Conservation (phyloP, 2,888 invertebrate genomes). For the Hylaea fasciaria region DNA sequence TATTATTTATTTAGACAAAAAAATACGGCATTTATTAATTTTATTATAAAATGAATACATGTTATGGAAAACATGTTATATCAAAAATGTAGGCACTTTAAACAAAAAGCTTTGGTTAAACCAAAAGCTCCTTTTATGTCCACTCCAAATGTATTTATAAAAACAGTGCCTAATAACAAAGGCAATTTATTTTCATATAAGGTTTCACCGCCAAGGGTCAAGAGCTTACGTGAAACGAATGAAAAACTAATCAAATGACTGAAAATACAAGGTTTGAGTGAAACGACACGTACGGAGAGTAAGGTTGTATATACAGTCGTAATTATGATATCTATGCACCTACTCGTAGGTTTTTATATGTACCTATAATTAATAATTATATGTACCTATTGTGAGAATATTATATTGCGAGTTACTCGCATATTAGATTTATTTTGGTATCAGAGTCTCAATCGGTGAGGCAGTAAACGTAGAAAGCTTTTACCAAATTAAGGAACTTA, state of each 20-base stretch:
- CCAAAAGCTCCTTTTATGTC: too few relatives aligned
- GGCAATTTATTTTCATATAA: constrained; percentile 18
- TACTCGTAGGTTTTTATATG: constrained; percentile 26
- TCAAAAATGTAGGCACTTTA: too few relatives aligned
- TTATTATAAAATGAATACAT: too few relatives aligned
- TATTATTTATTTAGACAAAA: too few relatives aligned
- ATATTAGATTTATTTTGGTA: constrained; percentile 31
- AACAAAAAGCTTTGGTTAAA: too few relatives aligned
- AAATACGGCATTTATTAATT: too few relatives aligned
- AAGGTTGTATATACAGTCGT: too few relatives aligned
- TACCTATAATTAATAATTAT: constrained; percentile 32
- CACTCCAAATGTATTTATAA: constrained; percentile 1
- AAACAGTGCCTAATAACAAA: constrained; percentile 1
- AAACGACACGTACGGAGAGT: constrained; percentile 13
- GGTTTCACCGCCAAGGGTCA: constrained; percentile 6
- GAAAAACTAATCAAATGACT: constrained; percentile 27
- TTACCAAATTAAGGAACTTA: too few relatives aligned
- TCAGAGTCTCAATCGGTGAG: constrained; percentile 19
- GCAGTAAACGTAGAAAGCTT: constrained; percentile 9
- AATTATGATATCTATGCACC: not conserved
- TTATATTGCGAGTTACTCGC: constrained; percentile 33
- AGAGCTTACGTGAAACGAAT: constrained; percentile 17
- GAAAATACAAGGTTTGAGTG: constrained; percentile 15
- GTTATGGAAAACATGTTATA: too few relatives aligned
- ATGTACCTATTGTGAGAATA: constrained; percentile 33